Base-by-base conservation (phyloP, 92 coral and sea anemone genomes). In the Palythoa heliodiscus region DNA sequence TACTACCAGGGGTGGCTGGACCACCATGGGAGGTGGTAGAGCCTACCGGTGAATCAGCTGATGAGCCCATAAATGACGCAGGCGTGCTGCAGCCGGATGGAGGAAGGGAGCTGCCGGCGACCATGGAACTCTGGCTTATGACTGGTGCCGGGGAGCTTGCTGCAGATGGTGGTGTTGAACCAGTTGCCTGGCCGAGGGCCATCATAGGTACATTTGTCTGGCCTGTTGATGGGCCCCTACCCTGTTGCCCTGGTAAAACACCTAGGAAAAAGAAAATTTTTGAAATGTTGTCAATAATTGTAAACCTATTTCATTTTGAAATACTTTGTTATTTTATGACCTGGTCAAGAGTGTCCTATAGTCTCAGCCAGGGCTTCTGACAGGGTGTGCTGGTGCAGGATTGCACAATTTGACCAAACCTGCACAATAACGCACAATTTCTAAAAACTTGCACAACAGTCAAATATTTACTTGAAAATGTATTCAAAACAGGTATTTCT, bases 51-150 rank as follows among this genome's bases (percentile, higher is more conserved):
- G 95, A 88, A 7, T 90, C 91, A 11, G 94, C 95, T 58, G 91
- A 86, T 16, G 91, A 88, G 43, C 97, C 97, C 85, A 91, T 87
- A 76, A 89, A 93, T 66, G 97, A 93, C 11, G 91, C 97, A 17
- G 97, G 97, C 40, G 97, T 93, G 75, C 97, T 93, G 83, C 97
- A 93, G 43, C 97, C 97, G 37, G 97, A 93, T 20, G 95, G 87
- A n/a, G 95, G 97, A 35, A 88, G 95, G 70, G 97, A 93, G 54
- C 95, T 88, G 11, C 91, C 75, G 12, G 90, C 87, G 72, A 89
- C 88, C 29, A 89, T 92, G 38, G 97, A 93, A 54, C 93, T 94
- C 22, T 94, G 97, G 89, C 92, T 93, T 86, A 90, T 89, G n/a
- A 78, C 87, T 10, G 92, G 95, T 35, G 95, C 89, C 12, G 95